These are phyloP conservation scores for Drosophila recens DNA, from an alignment of 2,888 invertebrate genomes.

Conservation along the genomic window DNA sequence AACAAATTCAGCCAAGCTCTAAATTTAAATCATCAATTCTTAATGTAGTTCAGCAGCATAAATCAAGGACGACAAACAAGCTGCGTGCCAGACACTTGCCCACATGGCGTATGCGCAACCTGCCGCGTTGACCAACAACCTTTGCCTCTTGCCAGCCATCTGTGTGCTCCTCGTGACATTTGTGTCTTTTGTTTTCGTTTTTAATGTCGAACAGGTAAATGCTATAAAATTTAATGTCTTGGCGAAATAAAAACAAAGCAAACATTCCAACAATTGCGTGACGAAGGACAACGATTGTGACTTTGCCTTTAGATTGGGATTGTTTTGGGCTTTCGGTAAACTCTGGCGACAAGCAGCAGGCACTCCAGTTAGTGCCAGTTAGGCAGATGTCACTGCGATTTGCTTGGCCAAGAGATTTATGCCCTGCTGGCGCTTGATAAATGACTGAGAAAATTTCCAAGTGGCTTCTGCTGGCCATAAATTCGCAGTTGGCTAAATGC, in stretches of 20 bases:
- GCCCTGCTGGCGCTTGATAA: slow-evolving; percentile 67
- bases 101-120: slow-evolving; percentile 50
- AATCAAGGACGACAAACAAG: slow-evolving; percentile 59
- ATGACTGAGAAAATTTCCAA: slow-evolving; percentile 69
- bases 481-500: slow-evolving; percentile 62
- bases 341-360: slow-evolving; percentile 27
- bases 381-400: slow-evolving; percentile 74
- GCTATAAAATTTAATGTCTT: slow-evolving; percentile 75
- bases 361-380: slow-evolving; percentile 32
- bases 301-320: slow-evolving; percentile 37
- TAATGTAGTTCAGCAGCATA: slow-evolving; percentile 62
- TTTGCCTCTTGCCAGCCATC: slow-evolving; percentile 33
- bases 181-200: slow-evolving; percentile 76
- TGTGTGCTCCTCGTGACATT: slow-evolving; percentile 48
- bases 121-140: slow-evolving; percentile 44
- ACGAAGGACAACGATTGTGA: slow-evolving; percentile 51
- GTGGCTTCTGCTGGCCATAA: slow-evolving; percentile 59
- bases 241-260: slow-evolving; percentile 16
- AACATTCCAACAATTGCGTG: slow-evolving; percentile 54
- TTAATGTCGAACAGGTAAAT: slow-evolving; percentile 65
- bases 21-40: slow-evolving; percentile 70
- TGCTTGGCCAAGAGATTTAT: slow-evolving; percentile 69
- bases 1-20: slow-evolving; percentile 32
- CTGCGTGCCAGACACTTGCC: slow-evolving; percentile 6
- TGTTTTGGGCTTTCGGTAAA: slow-evolving; percentile 18